These are phyloP conservation scores for Camponotus vicinus DNA, from an alignment of 1,140 invertebrate genomes.

Conservation along the genomic window DNA sequence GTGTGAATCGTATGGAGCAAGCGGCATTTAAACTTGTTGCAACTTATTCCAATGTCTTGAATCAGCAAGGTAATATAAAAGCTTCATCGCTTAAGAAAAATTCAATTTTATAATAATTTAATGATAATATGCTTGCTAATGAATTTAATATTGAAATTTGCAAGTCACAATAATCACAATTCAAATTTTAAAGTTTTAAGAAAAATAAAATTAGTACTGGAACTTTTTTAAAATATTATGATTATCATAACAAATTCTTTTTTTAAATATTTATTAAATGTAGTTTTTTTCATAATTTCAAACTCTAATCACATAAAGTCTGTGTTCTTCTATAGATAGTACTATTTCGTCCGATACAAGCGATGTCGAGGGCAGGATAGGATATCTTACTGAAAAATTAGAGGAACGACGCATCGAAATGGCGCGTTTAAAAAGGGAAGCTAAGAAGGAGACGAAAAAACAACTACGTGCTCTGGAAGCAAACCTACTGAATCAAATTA, in stretches of 20 bases:
- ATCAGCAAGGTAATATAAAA: conserved; percentile 80
- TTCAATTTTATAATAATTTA: too few relatives aligned
- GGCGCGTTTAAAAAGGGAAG: conserved; percentile 82
- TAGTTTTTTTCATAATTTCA: conserved; percentile 33
- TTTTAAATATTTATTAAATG: not conserved
- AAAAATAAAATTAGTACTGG: not conserved
- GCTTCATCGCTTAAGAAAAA: too few relatives aligned
- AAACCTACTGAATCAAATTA: conserved; percentile 84
- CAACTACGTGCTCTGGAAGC: conserved; percentile 82
- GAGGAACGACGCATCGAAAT: conserved; percentile 83
- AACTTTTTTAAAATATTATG: not conserved
- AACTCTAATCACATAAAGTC: conserved; percentile 34
- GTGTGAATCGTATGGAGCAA: conserved; percentile 84
- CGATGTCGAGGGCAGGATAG: conserved; percentile 84
- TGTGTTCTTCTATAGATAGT: conserved; percentile 77
- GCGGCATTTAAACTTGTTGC: conserved; percentile 83
- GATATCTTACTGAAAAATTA: conserved; percentile 83
- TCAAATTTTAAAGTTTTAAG: not conserved
- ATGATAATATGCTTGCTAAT: not conserved
- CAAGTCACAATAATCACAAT: too few relatives aligned
- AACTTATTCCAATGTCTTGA: conserved; percentile 80
- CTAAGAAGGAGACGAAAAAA: conserved; percentile 82
- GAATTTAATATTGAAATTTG: not conserved
- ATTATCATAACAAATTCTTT: conserved; percentile 5
- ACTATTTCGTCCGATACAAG: conserved; percentile 84